Conservation (phyloP, 2,113 vertebrate genomes). For the Puntigrus tetrazona region DNA sequence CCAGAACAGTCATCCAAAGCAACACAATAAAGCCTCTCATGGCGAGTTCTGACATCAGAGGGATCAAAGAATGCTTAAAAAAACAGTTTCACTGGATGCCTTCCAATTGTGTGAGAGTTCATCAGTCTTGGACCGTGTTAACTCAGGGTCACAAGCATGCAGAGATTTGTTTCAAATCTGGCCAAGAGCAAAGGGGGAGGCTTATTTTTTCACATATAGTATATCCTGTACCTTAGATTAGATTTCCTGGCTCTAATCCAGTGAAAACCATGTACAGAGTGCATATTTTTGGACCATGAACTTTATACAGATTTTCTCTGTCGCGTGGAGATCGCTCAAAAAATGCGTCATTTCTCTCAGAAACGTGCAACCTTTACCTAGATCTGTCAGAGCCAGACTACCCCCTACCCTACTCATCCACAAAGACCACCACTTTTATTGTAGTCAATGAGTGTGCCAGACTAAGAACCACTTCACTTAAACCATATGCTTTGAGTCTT, state of each 20-base stretch:
- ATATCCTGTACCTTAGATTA: conserved; percentile 60
- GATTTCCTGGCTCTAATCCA: conserved; percentile 56
- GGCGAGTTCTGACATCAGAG: conserved; percentile 67
- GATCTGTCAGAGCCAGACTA: conserved; percentile 64
- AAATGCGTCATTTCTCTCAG: conserved; percentile 50
- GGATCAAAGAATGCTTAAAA: conserved; percentile 55
- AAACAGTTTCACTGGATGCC: conserved; percentile 46
- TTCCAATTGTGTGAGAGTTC: conserved; percentile 72
- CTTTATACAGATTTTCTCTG: conserved; percentile 67
- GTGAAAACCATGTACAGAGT: conserved; percentile 49
- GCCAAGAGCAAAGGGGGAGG: neutral
- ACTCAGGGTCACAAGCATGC: conserved; percentile 60
- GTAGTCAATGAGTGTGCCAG: conserved; percentile 57
- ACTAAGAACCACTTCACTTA: conserved; percentile 2
- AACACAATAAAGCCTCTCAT: conserved; percentile 55
- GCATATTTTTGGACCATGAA: conserved; percentile 67
- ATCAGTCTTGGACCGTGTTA: conserved; percentile 53
- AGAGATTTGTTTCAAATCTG: conserved; percentile 61
- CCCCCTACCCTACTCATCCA: conserved; percentile 49
- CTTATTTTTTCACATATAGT: conserved; percentile 47
- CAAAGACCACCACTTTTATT: conserved; percentile 30
- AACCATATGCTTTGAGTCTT: neutral
- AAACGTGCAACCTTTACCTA: conserved; percentile 68
- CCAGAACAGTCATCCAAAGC: conserved; percentile 49
- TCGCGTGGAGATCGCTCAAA: conserved; percentile 52